Base-by-base conservation (phyloP, 2,113 vertebrate species). In the Alectura lathami region DNA sequence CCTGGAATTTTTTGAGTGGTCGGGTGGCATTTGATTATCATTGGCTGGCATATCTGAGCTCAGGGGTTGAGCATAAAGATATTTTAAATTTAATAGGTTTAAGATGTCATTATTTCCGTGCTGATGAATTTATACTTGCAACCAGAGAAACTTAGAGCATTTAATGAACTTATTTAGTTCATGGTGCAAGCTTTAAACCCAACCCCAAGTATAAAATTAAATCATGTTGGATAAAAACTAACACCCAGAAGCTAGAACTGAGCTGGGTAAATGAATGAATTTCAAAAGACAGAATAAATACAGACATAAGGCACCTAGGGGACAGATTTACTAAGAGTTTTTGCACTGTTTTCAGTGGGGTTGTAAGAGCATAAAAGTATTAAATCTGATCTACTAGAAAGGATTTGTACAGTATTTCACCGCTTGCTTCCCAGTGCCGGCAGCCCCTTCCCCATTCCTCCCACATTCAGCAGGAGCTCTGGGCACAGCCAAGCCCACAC, bases 61-160 rank as follows among this genome's bases (percentile, higher is more conserved):
- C 82, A 59, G 87, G 82, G 88, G 74, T 90, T 94, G 81, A 96
- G 77, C 93, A 92, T 86, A 91, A 96, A 97, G 94, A 96, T 97
- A 96, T 97, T 97, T 97, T 96, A 94, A 97, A 95, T 94, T 88
- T 97, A 97, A 96, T 97, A 97, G 88, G 89, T 96, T 97, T 97
- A 95, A 97, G 95, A 96, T 97, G 94, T 96, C 94, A 96, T 97
- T 96, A 97, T 96, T 96, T 97, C 67, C 50, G 77, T 93, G 84
- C 91, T 96, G 96, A 97, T 97, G 91, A 96, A 97, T 97, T 98
- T 97, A 81, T 96, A 93, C 88, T 96, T 94, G 86, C 89, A 97
- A 97, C 74, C 73, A 96, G 90, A 97, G 96, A 96, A 96, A 91
- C 79, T 97, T 69, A 69, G 72, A 96, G 86, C 96, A 95, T 96